Evolutionary conservation across 2,888 invertebrate species (phyloP).

Genomic region (Phoenoteleia sp.): DNA sequence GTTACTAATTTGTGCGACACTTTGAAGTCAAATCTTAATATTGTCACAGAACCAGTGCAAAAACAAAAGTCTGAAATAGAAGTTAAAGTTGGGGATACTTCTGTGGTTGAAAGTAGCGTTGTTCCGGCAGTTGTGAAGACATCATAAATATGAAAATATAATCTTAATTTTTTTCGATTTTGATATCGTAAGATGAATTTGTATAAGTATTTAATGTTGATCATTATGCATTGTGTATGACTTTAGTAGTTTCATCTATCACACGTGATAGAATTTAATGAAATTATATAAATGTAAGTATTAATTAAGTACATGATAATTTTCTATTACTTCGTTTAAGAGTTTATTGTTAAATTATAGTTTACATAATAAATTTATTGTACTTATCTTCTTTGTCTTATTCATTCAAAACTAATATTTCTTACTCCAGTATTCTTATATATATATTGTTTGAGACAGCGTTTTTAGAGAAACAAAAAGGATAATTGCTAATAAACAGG

Average conservation of each 20-base stretch:
- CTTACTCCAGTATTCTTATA: too few relatives aligned
- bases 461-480: too few relatives aligned
- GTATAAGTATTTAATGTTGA: constrained; percentile 9
- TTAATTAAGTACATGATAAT: background rate
- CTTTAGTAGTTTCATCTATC: background rate
- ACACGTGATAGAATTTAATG: background rate
- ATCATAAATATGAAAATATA: constrained; percentile 56
- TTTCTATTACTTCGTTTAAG: background rate
- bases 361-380: background rate
- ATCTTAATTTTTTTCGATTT: background rate
- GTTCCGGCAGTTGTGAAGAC: constrained; percentile 78
- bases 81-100: constrained; percentile 72
- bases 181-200: background rate
- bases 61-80: background rate
- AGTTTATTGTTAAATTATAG: background rate
- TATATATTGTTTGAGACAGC: too few relatives aligned
- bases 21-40: constrained; percentile 58
- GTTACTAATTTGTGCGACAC: constrained; percentile 78
- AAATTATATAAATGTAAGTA: background rate
- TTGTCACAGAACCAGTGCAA: background rate
- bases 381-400: too few relatives aligned
- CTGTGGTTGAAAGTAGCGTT: constrained; percentile 79
- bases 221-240: background rate
- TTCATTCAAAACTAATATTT: too few relatives aligned
- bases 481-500: too few relatives aligned